A percentile compares a stretch with the other conserved stretches of the same genome.
These are phyloP conservation scores for Aldrovandia affinis DNA, from an alignment of 2,797 vertebrate genomes.

Conservation along the genomic window DNA sequence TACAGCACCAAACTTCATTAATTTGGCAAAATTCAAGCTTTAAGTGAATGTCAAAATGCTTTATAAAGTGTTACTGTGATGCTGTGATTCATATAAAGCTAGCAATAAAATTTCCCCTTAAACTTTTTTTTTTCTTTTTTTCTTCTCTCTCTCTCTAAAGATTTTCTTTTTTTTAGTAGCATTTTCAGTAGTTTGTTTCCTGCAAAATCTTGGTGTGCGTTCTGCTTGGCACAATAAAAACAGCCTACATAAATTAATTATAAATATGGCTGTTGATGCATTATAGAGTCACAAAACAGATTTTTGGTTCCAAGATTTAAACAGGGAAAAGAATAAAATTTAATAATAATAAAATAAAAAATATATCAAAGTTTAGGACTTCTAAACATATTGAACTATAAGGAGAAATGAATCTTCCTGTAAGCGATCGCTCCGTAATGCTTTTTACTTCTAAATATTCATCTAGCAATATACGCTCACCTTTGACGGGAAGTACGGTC, in stretches of 20 bases:
- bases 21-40: slow-evolving; percentile 89
- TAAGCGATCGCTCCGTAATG: slow-evolving; percentile 65
- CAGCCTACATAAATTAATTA: slow-evolving; percentile 83
- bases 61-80: slow-evolving; percentile 83
- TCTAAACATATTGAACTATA: slow-evolving; percentile 67
- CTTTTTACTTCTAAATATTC: slow-evolving; percentile 64
- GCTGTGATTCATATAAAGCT: slow-evolving; percentile 85
- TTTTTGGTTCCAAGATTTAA: slow-evolving; percentile 85
- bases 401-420: slow-evolving; percentile 70
- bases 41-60: slow-evolving; percentile 84
- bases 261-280: slow-evolving; percentile 82
- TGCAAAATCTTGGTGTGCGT: slow-evolving; percentile 83
- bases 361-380: slow-evolving; percentile 65
- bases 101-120: slow-evolving; percentile 78
- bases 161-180: slow-evolving; percentile 51
- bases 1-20: slow-evolving; percentile 84
- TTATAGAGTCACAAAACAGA: slow-evolving; percentile 81
- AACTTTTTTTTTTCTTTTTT: slow-evolving; percentile 56
- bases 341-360: slow-evolving; percentile 49
- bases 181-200: slow-evolving; percentile 83
- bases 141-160: too few species aligned
- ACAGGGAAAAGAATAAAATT: slow-evolving; percentile 69
- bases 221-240: slow-evolving; percentile 80
- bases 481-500: slow-evolving; percentile 59
- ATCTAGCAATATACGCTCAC: slow-evolving; percentile 65